phyloP scores from a whole-genome alignment of 2,113 vertebrate species.

The Cryptomyrus ogoouensis region DNA sequence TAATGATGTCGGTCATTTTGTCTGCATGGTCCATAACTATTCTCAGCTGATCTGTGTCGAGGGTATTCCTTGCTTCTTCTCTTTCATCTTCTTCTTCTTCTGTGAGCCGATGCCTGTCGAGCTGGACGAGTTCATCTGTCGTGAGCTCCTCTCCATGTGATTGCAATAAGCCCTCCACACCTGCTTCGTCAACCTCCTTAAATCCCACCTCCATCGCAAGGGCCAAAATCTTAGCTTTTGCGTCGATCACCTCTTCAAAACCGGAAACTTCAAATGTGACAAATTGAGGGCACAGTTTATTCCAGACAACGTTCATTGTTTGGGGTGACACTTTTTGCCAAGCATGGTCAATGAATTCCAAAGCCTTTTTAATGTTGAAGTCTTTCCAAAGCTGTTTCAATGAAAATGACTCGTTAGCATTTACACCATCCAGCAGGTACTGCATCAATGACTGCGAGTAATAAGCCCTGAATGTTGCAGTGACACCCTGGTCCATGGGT shows the following conservation, averaged over 20 bases:
- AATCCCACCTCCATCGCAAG: neutral
- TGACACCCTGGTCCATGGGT: constrained; percentile 19
- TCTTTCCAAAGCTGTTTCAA: neutral
- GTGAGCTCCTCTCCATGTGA: neutral
- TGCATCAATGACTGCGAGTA: neutral
- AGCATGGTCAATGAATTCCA: neutral
- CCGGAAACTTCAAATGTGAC: neutral
- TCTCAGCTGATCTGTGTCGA: neutral
- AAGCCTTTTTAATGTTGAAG: neutral
- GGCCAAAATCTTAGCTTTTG: neutral
- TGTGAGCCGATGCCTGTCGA: neutral
- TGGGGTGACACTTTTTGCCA: neutral
- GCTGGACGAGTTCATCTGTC: neutral
- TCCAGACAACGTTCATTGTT: neutral
- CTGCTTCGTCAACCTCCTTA: neutral
- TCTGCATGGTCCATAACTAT: neutral
- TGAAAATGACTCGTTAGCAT: neutral
- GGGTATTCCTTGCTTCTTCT: neutral
- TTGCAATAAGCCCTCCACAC: neutral
- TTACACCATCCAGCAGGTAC: neutral
- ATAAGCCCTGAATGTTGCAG: constrained; percentile 16
- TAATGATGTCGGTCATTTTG: neutral
- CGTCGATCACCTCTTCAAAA: neutral
- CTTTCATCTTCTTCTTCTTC: neutral
- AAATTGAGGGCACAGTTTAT: neutral